These are phyloP conservation scores for Melinopterus prodromus DNA, from an alignment of 2,888 invertebrate species.

Conservation along the genomic window DNA sequence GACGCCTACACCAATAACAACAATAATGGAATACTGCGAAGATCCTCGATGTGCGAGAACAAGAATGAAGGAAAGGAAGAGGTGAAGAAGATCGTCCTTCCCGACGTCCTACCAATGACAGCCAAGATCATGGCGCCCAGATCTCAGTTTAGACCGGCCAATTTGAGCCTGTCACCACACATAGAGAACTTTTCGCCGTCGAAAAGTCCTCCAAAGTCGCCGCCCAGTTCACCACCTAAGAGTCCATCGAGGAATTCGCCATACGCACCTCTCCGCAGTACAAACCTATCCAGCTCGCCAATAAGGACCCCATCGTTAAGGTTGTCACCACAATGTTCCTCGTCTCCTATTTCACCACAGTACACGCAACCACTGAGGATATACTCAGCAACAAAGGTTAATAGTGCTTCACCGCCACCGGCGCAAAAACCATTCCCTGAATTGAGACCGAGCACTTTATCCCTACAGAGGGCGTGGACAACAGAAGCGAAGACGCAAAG, in stretches of 20 bases:
- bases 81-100: slow-evolving; percentile 59
- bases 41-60: slow-evolving; percentile 56
- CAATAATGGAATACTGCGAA: slow-evolving; percentile 51
- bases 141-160: slow-evolving; percentile 53
- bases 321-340: slow-evolving; percentile 31
- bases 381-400: slow-evolving; percentile 31
- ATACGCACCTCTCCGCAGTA: slow-evolving; percentile 53
- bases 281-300: slow-evolving; percentile 47
- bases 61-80: slow-evolving; percentile 50
- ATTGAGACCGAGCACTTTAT: slow-evolving; percentile 12
- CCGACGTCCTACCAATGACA: slow-evolving; percentile 66
- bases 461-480: slow-evolving; percentile 19
- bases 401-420: slow-evolving; percentile 17
- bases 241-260: slow-evolving; percentile 53
- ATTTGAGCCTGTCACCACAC: slow-evolving; percentile 49
- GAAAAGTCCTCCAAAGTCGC: slow-evolving; percentile 52
- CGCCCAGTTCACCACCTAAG: slow-evolving; percentile 53
- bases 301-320: slow-evolving; percentile 32
- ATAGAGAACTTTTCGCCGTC: slow-evolving; percentile 38
- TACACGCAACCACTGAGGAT: slow-evolving; percentile 30
- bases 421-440: slow-evolving; percentile 7
- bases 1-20: slow-evolving; percentile 48
- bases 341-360: slow-evolving; percentile 30
- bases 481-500: slow-evolving; percentile 20
- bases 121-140: slow-evolving; percentile 60